Percentiles rank a stretch among this genome's conserved stretches.
phyloP scores from a whole-genome alignment of 2,113 vertebrate genomes.

The Oxygymnocypris stewartii region DNA sequence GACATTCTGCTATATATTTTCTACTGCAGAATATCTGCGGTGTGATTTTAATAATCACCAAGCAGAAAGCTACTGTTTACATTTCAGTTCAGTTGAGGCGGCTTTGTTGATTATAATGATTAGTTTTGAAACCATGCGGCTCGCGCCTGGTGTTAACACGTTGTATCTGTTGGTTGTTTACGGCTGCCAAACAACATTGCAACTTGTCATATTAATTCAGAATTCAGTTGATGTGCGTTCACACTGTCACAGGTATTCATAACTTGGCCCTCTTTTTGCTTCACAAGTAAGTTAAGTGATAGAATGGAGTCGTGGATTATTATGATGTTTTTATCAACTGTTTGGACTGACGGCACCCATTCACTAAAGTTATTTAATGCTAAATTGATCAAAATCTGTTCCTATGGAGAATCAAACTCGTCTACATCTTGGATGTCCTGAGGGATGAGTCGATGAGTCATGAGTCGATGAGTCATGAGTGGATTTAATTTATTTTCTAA shows the following conservation, averaged over 20 bases:
- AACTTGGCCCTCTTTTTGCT: background rate
- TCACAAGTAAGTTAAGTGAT: background rate
- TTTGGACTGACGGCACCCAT: background rate
- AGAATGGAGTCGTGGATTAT: background rate
- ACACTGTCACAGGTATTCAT: constrained; percentile 1
- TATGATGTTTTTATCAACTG: background rate
- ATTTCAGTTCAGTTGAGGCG: background rate
- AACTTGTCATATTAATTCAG: background rate
- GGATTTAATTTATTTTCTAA: background rate
- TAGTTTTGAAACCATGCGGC: background rate
- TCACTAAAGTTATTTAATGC: background rate
- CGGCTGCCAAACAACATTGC: background rate
- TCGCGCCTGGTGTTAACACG: background rate
- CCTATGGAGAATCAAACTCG: background rate
- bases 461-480: too few species aligned
- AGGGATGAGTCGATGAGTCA: too few species aligned
- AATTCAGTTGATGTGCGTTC: background rate
- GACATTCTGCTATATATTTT: background rate
- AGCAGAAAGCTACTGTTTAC: constrained; percentile 2
- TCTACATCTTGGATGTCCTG: too few species aligned
- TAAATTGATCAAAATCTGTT: background rate
- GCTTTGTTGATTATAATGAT: constrained; percentile 18
- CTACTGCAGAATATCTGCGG: background rate
- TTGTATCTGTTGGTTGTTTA: background rate
- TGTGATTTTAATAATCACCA: background rate